Conservation (phyloP, 1,140 invertebrate species). For the Neoseiulus cucumeris region DNA sequence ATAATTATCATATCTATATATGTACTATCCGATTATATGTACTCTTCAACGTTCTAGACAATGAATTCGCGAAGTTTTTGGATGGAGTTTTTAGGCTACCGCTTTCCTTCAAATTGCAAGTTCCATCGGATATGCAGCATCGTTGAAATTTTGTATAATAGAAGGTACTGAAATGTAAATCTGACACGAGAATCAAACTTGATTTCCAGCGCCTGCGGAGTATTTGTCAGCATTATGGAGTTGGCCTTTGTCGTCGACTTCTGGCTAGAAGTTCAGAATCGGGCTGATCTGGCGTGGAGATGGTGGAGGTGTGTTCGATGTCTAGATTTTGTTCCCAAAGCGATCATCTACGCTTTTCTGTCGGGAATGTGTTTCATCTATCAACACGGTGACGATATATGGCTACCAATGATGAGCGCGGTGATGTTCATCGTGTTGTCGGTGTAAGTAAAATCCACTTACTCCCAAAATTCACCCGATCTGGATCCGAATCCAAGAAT, state of each 20-base stretch:
- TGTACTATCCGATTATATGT: no score
- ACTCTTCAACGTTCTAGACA: no score
- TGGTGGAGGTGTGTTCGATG: slow-evolving; percentile 3
- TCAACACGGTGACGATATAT: background rate
- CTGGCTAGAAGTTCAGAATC: background rate
- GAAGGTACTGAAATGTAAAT: no score
- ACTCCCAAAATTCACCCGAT: no score
- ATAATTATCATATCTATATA: no score
- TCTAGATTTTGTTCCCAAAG: background rate
- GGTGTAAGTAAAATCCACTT: background rate
- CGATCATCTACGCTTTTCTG: background rate
- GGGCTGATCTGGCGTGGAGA: background rate
- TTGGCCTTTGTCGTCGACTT: slow-evolving; percentile 6
- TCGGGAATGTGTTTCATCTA: background rate
- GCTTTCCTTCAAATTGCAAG: no score
- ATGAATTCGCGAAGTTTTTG: no score
- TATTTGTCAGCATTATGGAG: background rate
- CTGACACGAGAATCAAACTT: no score
- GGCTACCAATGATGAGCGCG: background rate
- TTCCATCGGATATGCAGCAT: no score
- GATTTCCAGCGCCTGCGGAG: background rate
- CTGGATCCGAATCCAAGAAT: no score
- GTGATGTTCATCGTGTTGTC: background rate
- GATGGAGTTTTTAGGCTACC: no score
- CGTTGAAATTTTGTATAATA: no score